Base-by-base conservation (phyloP, 2,888 invertebrate genomes). In the Ctena decussata region DNA sequence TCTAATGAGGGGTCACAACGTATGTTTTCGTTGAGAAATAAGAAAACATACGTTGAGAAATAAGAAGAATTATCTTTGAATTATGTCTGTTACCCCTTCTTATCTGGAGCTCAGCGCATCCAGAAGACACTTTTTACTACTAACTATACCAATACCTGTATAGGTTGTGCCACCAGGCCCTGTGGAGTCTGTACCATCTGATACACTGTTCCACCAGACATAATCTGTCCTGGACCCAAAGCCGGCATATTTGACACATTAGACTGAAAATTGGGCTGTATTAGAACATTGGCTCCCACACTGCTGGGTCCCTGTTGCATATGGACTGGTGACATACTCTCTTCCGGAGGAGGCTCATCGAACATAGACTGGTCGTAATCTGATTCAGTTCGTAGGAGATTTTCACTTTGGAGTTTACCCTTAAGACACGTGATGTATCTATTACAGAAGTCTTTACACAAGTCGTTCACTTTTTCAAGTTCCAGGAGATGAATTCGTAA, bases 391-490 rank as follows among this genome's bases (percentile, higher is more conserved):
- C 94, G 92, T 37, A 96, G 90, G 24, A 96, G 88, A 57, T 95
- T 94, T 71, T 95, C 95, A 89, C 94, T 95, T 77, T 96, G 95
- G 18, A 96, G 90, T 88, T 96, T 96, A 97, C 88, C 98, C 95
- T 98, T 98, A 91, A 98, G 96, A 95, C 98, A 98, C 71, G 98
- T 98, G 57, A 96, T 98, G 96, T 99, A 99, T 77, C 98, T 97
- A 90, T 98, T 98, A 96, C 98, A 98, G 96, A 99, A 99, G 96
- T 99, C 98, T 93, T 98, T 98, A 96, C 98, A 99, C 93, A 99
- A 95, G 96, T 99, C 98, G 96, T 98, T 98, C 24, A 99, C 98
- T 96, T 99, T 99, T 96, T 98, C 98, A 95, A 99, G 96, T 96
- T 99, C 99, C 91, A 99, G 96, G 73, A 99, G 97, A 96, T 99